Evolutionary conservation across 2,888 invertebrate species (phyloP).

Genomic region (Ophraella communa): DNA sequence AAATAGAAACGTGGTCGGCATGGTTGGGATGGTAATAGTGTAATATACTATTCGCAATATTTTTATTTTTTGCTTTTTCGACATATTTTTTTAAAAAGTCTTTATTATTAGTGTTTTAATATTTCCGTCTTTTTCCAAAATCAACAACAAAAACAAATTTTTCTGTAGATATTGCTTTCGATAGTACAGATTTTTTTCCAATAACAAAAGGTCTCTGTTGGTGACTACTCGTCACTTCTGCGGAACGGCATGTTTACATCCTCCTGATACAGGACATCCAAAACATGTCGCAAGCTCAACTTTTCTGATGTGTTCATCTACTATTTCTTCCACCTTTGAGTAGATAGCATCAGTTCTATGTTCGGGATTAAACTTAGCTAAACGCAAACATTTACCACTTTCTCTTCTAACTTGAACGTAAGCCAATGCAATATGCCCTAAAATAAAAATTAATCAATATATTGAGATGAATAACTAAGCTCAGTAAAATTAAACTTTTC

Average conservation of each 20-base stretch:
- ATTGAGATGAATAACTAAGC: too few species aligned
- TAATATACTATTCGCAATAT: too few species aligned
- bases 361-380: background rate
- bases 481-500: too few species aligned
- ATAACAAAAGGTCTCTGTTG: background rate
- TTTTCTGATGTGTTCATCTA: background rate
- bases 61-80: too few species aligned
- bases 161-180: background rate
- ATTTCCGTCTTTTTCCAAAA: too few species aligned
- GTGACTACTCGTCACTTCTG: background rate
- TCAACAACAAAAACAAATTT: too few species aligned
- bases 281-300: background rate
- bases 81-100: too few species aligned
- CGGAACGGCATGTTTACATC: slow-evolving; percentile 1
- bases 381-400: too few species aligned
- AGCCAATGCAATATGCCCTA: background rate
- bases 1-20: too few species aligned
- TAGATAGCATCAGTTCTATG: background rate
- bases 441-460: background rate
- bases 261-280: background rate
- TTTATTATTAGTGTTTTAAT: too few species aligned
- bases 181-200: background rate
- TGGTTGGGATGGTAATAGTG: too few species aligned
- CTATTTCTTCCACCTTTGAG: background rate
- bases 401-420: background rate